Percentiles rank a stretch among this genome's conserved stretches.
Evolutionary conservation across 1,140 invertebrate genomes (phyloP).

Genomic region (Idris sp.): DNA sequence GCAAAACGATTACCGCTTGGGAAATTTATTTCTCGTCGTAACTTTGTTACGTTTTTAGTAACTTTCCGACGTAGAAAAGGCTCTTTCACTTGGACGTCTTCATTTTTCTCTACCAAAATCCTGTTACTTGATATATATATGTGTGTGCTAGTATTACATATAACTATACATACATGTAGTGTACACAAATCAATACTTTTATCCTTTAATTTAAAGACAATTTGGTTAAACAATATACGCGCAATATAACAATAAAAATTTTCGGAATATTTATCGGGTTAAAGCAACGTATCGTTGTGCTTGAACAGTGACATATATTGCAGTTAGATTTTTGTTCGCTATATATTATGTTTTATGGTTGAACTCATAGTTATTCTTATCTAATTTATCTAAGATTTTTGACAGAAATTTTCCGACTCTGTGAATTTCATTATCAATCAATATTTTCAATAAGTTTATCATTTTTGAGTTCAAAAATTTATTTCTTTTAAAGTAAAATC

Average conservation of each 20-base stretch:
- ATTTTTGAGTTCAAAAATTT: too few relatives aligned
- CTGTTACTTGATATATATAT: too few relatives aligned
- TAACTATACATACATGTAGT: too few relatives aligned
- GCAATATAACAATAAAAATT: constrained; percentile 11
- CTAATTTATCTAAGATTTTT: constrained; percentile 42
- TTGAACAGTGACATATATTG: constrained; percentile 44
- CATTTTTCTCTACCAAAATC: constrained; percentile 2
- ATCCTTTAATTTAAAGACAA: too few relatives aligned
- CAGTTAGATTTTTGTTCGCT: constrained; percentile 34
- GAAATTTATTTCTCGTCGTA: constrained; percentile 47
- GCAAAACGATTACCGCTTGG: constrained; percentile 46
- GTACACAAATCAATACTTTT: too few relatives aligned
- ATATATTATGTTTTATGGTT: constrained; percentile 38
- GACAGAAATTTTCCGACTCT: constrained; percentile 8
- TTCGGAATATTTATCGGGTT: constrained; percentile 15
- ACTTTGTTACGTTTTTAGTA: constrained; percentile 36
- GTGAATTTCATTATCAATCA: constrained; percentile 16
- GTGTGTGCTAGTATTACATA: too few relatives aligned
- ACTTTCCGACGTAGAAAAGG: constrained; percentile 18
- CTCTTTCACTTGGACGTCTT: constrained; percentile 8
- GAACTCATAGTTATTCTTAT: constrained; percentile 37
- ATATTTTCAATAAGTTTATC: too few relatives aligned
- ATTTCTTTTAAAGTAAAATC: too few relatives aligned
- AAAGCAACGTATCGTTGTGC: constrained; percentile 43
- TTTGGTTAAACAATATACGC: constrained; percentile 2